A percentile compares a stretch with the other conserved stretches of the same genome.
These are phyloP conservation scores for Chironomus tentans DNA, from an alignment of 2,888 invertebrate genomes.

Conservation along the genomic window DNA sequence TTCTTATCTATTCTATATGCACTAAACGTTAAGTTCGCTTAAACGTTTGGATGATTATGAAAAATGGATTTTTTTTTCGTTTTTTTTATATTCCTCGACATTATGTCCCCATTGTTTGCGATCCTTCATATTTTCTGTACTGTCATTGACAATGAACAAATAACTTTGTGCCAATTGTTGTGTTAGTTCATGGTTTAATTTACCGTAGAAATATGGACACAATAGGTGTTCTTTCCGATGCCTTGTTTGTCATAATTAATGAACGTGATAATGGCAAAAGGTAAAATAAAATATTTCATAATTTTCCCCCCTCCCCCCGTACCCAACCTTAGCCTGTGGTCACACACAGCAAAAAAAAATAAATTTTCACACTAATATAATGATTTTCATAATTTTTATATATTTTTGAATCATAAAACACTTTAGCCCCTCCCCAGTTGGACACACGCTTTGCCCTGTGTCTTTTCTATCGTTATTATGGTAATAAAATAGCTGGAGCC, in stretches of 20 bases:
- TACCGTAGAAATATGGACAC: constrained; percentile 21
- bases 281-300: not conserved
- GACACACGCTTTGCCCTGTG: no score
- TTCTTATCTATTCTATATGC: not conserved
- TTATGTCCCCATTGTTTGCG: not conserved
- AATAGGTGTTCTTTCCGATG: constrained; percentile 20
- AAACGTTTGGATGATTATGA: constrained; percentile 18
- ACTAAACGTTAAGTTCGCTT: not conserved
- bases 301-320: no score
- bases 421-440: no score
- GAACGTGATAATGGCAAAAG: constrained; percentile 5
- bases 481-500: not conserved
- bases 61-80: not conserved
- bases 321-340: no score
- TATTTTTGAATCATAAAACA: not conserved
- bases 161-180: constrained; percentile 17
- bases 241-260: constrained; percentile 27
- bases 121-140: constrained; percentile 15
- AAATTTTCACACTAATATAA: not conserved
- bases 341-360: not conserved
- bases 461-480: not conserved
- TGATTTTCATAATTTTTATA: not conserved
- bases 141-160: constrained; percentile 26
- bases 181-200: constrained; percentile 25
- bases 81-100: no score